A percentile compares a stretch with the other conserved stretches of the same genome.
phyloP scores from a whole-genome alignment of 2,113 vertebrate species.

The Misgurnus anguillicaudatus region DNA sequence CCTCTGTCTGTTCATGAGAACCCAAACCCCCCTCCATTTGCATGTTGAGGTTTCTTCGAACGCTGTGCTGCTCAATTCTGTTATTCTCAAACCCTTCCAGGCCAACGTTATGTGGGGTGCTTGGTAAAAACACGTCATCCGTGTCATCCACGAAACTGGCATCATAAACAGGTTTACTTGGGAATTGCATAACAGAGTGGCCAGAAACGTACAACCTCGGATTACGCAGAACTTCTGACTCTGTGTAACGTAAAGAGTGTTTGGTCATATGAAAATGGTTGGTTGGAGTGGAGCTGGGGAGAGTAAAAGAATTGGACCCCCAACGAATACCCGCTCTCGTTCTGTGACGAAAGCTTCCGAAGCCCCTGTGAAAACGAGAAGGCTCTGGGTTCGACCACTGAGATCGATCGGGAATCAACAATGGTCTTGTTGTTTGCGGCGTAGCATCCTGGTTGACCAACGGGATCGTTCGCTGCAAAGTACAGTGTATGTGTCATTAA shows the following conservation, averaged over 20 bases:
- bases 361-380: not conserved
- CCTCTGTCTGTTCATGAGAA: constrained; percentile 8
- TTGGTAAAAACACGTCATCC: not conserved
- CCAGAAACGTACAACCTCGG: not conserved
- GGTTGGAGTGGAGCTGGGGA: constrained; percentile 28
- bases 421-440: constrained; percentile 5
- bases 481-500: not conserved
- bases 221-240: constrained; percentile 47
- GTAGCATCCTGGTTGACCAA: constrained; percentile 47
- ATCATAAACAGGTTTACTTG: not conserved
- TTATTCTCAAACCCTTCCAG: not conserved
- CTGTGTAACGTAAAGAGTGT: constrained; percentile 28
- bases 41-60: not conserved
- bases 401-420: constrained; percentile 60
- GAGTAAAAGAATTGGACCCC: constrained; percentile 38
- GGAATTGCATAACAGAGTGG: not conserved
- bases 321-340: not conserved
- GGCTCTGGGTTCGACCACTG: constrained; percentile 39
- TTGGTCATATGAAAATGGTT: not conserved
- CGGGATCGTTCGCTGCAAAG: constrained; percentile 9
- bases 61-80: constrained; percentile 22
- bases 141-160: constrained; percentile 3
- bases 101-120: not conserved
- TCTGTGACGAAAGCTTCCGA: not conserved
- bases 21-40: not conserved